Conservation (phyloP, 2,113 vertebrate species). For the Empidonax alnorum region DNA sequence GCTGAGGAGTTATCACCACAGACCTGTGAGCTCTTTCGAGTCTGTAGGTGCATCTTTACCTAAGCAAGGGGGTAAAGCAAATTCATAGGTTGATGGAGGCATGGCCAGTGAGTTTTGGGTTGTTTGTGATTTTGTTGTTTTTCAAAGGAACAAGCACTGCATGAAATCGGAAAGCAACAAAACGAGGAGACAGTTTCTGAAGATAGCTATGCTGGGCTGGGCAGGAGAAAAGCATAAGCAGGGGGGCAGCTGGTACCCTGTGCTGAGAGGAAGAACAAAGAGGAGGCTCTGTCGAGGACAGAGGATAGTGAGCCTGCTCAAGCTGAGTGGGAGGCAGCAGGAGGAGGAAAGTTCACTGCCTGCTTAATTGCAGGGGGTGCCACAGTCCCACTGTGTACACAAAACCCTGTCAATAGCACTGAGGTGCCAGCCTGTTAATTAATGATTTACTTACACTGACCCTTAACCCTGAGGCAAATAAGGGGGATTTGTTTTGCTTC, state of each 20-base stretch:
- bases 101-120: neutral
- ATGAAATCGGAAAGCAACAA: neutral
- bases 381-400: constrained; percentile 73
- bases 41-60: neutral
- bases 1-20: neutral
- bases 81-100: neutral
- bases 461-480: constrained; percentile 80
- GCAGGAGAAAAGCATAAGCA: neutral
- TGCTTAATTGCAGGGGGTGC: constrained; percentile 71
- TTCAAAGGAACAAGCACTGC: neutral
- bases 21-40: neutral
- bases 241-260: neutral
- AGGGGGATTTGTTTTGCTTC: constrained; percentile 77
- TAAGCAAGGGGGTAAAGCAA: neutral
- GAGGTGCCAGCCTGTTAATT: constrained; percentile 78
- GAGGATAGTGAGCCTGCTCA: neutral
- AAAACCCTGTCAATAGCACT: constrained; percentile 77
- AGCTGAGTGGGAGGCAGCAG: neutral
- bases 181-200: neutral
- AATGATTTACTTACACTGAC: constrained; percentile 82
- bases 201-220: neutral
- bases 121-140: neutral
- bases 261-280: neutral
- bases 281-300: neutral
- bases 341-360: constrained; percentile 52